Conservation (phyloP, 2,113 vertebrate genomes). For the Theristicus caerulescens region DNA sequence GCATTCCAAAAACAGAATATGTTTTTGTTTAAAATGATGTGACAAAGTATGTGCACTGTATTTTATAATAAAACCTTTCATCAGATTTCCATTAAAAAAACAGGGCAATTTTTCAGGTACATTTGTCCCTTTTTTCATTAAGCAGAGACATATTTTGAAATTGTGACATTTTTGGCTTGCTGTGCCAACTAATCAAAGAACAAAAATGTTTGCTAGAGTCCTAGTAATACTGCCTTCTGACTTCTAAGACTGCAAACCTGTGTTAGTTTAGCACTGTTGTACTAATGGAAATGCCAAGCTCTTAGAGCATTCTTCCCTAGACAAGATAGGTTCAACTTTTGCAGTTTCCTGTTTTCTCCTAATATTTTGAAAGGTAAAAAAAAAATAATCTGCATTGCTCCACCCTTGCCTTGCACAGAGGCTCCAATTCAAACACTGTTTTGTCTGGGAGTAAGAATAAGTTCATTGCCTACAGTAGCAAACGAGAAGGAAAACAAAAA, state of each 20-base stretch:
- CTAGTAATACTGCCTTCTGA: background rate
- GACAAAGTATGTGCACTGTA: background rate
- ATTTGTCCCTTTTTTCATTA: background rate
- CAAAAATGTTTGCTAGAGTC: background rate
- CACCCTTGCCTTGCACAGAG: background rate
- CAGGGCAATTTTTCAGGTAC: background rate
- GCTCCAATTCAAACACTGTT: background rate
- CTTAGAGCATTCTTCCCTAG: background rate
- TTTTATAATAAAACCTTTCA: background rate
- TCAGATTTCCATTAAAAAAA: background rate
- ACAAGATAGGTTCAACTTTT: background rate
- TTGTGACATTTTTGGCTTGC: background rate
- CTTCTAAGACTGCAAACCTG: background rate
- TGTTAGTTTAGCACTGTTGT: background rate
- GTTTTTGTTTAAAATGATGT: background rate
- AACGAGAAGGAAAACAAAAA: background rate
- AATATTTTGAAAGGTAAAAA: background rate
- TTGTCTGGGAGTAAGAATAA: background rate
- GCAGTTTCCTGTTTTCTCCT: background rate
- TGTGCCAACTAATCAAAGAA: background rate
- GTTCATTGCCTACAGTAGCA: background rate
- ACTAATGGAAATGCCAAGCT: background rate
- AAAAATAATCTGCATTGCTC: background rate
- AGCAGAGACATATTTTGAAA: background rate
- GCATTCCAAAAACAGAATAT: background rate